These are phyloP conservation scores for Paedocypris micromegethes DNA, from an alignment of 2,797 vertebrate genomes.

Conservation along the genomic window DNA sequence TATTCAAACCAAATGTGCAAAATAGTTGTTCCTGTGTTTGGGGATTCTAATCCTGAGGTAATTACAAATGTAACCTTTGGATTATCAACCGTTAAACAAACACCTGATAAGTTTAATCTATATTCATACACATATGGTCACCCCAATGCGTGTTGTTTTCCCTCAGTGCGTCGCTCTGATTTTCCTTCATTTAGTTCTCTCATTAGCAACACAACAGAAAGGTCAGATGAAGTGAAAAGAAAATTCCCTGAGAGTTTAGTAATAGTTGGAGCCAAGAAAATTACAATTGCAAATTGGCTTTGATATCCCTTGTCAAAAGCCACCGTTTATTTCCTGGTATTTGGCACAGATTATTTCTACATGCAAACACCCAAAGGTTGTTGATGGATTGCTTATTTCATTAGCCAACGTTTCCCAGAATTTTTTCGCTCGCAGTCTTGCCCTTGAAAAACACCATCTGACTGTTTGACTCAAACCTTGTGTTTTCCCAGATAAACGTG, in stretches of 20 bases:
- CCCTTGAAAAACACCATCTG: background rate
- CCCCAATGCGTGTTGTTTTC: background rate
- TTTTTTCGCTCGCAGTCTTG: background rate
- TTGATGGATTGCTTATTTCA: conserved; percentile 7
- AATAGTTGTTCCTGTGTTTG: background rate
- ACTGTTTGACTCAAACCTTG: background rate
- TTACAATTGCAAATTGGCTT: conserved; percentile 28
- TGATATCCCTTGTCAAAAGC: conserved; percentile 21
- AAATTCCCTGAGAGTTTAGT: conserved; percentile 26
- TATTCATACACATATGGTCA: conserved; percentile 7
- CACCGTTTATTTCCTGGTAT: conserved; percentile 24
- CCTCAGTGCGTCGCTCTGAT: conserved; percentile 4
- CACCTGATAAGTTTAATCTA: background rate
- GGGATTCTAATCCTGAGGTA: background rate
- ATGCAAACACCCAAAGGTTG: conserved; percentile 11
- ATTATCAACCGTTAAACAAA: too few relatives aligned
- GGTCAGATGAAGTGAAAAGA: conserved; percentile 24
- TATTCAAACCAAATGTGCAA: too few relatives aligned
- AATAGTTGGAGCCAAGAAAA: conserved; percentile 30
- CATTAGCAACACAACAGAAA: conserved; percentile 30
- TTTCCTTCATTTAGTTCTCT: conserved; percentile 26
- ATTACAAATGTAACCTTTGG: background rate
- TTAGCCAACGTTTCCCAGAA: background rate
- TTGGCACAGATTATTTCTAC: conserved; percentile 12
- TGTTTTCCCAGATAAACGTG: background rate